These are phyloP conservation scores for Helicorthomorpha holstii DNA, from an alignment of 1,140 invertebrate genomes.

Conservation along the genomic window DNA sequence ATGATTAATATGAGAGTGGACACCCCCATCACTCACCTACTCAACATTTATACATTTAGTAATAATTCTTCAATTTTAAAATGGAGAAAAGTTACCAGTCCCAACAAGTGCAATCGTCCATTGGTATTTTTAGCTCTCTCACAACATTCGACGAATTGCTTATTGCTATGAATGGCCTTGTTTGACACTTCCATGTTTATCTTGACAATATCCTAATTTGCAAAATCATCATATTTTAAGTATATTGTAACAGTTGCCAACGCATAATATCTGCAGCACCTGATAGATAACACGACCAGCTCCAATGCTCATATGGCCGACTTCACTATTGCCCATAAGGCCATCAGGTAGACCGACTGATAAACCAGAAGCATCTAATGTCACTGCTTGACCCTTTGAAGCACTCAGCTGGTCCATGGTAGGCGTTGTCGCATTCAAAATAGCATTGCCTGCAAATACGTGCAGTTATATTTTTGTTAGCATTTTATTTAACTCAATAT, in stretches of 20 bases:
- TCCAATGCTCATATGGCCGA: conserved; percentile 34
- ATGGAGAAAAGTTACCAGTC: conserved; percentile 16
- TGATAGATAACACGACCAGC: conserved; percentile 34
- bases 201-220: conserved; percentile 26
- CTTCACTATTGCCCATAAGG: conserved; percentile 34
- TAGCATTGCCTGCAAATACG: conserved; percentile 10
- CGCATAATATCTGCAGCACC: conserved; percentile 11
- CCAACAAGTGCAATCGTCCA: conserved; percentile 27
- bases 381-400: conserved; percentile 4
- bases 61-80: background rate
- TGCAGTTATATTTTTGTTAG: background rate
- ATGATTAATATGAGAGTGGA: conserved; percentile 33
- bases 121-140: conserved; percentile 21
- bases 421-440: conserved; percentile 9
- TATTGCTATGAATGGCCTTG: conserved; percentile 24
- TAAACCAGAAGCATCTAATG: conserved; percentile 30
- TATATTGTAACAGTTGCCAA: background rate
- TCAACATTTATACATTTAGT: background rate
- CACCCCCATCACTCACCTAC: conserved; percentile 30
- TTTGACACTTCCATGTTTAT: conserved; percentile 26
- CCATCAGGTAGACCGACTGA: conserved; percentile 31
- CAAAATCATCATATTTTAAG: background rate
- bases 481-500: background rate
- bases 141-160: conserved; percentile 20
- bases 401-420: conserved; percentile 7